Conservation (phyloP, 2,888 invertebrate genomes). For the Erebia palarica region DNA sequence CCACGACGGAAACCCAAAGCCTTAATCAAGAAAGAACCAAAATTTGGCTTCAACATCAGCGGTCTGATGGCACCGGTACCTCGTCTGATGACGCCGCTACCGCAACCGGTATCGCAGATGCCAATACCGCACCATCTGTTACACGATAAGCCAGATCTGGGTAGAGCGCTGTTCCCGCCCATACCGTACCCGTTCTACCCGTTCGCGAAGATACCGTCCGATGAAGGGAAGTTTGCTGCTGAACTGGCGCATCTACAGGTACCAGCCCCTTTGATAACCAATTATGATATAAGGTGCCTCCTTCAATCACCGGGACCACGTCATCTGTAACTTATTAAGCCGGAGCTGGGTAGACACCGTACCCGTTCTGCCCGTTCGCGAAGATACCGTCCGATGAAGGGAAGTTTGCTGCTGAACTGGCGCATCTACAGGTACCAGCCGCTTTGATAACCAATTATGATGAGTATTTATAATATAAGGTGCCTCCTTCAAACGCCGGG, state of each 20-base stretch:
- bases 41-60: slow-evolving; percentile 86
- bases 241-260: slow-evolving; percentile 86
- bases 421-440: slow-evolving; percentile 80
- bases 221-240: slow-evolving; percentile 84
- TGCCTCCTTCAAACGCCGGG: too few relatives aligned
- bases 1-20: slow-evolving; percentile 94
- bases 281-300: too few relatives aligned
- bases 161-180: slow-evolving; percentile 86
- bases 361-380: too few relatives aligned
- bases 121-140: slow-evolving; percentile 79
- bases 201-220: slow-evolving; percentile 81
- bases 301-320: too few relatives aligned
- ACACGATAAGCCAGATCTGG: slow-evolving; percentile 84
- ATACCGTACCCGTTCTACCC: slow-evolving; percentile 88
- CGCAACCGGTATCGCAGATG: slow-evolving; percentile 71
- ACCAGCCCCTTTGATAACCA: slow-evolving; percentile 13
- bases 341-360: slow-evolving; percentile 82
- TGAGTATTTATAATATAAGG: too few relatives aligned
- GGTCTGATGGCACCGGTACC: slow-evolving; percentile 84
- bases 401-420: slow-evolving; percentile 86
- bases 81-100: slow-evolving; percentile 69
- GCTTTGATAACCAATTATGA: too few relatives aligned
- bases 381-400: slow-evolving; percentile 78
- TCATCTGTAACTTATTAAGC: slow-evolving; percentile 79
- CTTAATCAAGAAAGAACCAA: slow-evolving; percentile 90